These are phyloP conservation scores for Anguilla japonica DNA, from an alignment of 2,113 vertebrate species.

Conservation along the genomic window DNA sequence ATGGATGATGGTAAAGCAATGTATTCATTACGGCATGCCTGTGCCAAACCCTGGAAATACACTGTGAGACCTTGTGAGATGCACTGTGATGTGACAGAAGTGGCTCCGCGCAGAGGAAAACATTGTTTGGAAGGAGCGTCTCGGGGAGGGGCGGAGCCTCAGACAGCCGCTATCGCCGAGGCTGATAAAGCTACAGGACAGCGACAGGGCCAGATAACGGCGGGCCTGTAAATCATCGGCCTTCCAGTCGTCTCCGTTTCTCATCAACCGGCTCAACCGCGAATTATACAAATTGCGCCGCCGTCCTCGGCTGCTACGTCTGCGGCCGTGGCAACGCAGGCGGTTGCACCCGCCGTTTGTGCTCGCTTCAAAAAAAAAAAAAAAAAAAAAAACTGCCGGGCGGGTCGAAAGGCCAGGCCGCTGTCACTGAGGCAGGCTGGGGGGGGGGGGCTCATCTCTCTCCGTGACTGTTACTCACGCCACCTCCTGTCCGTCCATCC, in stretches of 20 bases:
- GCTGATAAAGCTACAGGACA: constrained; percentile 23
- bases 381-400: background rate
- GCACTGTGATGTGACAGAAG: background rate
- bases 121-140: too few relatives aligned
- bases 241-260: background rate
- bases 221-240: constrained; percentile 21
- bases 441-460: background rate
- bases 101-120: background rate
- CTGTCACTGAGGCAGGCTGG: background rate
- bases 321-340: background rate
- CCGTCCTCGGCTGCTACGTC: background rate
- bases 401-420: background rate
- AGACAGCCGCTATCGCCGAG: constrained; percentile 12
- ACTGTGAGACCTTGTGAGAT: background rate
- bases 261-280: background rate
- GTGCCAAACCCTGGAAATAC: background rate
- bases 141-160: background rate
- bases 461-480: background rate
- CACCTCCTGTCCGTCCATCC: constrained; percentile 17
- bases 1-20: background rate
- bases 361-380: background rate
- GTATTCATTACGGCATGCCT: background rate
- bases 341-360: background rate
- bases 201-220: constrained; percentile 21
- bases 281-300: background rate